Evolutionary conservation across 2,888 invertebrate genomes (phyloP), one percentile per base, ranked within the genome.

Genomic region (Clivina fossor): DNA sequence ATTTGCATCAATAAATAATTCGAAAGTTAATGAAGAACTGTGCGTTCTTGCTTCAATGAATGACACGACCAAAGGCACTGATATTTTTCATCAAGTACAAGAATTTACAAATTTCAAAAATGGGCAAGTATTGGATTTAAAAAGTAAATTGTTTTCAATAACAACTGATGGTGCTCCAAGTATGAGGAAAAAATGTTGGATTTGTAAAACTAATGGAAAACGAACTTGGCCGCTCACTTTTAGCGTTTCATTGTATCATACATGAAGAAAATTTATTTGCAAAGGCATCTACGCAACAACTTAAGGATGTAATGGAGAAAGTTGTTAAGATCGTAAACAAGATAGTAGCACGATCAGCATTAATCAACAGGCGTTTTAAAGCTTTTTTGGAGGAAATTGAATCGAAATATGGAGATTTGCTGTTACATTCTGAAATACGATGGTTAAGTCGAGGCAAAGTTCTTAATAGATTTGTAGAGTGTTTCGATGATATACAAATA

Each of bases 171-270:
- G 61, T 61, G 63, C 60, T 61, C 60, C 61, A 55, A 37, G 22
- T 58, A 62, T 62, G 59, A 61, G 55, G 58, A 62, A 57, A 60
- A 63, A 59, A 60, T 62, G 60, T 60, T 50, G 26, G 60, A 59
- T 60, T 63, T 63, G 61, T 57, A 28, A 59, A 60, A 60, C 55
- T 64, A 57, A 60, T 62, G 56, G 59, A 63, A 63, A 59, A 59
- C 59, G 57, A 59, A 57, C 56, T 62, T 60, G 56, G n/a, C n/a
- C n/a, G n/a, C n/a, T 53, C 60, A 60, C 60, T 63, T 60, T 60
- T 60, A 60, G 64, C 61, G 48, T 63, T 64, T 59, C 61, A 63
- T 62, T 63, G 58, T 58, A 62, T 63, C 59, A 63, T 62, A 58
- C 60, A 62, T 61, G 57, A 62, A 63, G 57, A 60, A 59, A 62